phyloP scores from a whole-genome alignment of 2,113 vertebrate species.

The Coptodon rendalli region DNA sequence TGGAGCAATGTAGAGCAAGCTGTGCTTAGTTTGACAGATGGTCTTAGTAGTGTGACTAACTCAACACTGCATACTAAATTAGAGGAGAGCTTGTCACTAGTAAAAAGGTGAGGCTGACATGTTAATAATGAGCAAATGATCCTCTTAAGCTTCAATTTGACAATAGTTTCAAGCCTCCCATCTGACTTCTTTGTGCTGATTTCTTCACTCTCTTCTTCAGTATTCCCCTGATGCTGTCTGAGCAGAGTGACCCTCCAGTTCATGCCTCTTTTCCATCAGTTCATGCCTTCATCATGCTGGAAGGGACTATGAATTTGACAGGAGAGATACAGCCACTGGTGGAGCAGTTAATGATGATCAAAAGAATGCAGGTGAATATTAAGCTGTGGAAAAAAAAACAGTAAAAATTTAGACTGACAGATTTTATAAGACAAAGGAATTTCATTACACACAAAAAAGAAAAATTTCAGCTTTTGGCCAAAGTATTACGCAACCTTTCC shows the following conservation, averaged over 20 bases:
- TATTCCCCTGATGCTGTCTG: constrained; percentile 84
- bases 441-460: not conserved
- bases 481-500: not conserved
- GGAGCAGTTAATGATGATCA: constrained; percentile 97
- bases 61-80: constrained; percentile 76
- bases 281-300: constrained; percentile 90
- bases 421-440: not conserved
- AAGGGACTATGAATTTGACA: constrained; percentile 97
- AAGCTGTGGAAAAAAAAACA: not conserved
- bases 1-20: constrained; percentile 88
- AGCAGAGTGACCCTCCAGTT: constrained; percentile 76
- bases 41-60: constrained; percentile 73
- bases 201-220: constrained; percentile 52
- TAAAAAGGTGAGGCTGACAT: constrained; percentile 79
- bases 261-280: constrained; percentile 88
- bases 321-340: constrained; percentile 90
- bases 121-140: not conserved
- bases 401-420: not conserved
- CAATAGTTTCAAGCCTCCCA: not conserved
- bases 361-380: constrained; percentile 92
- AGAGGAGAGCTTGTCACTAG: constrained; percentile 80
- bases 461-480: not conserved
- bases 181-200: not conserved
- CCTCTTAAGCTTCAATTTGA: not conserved
- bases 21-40: constrained; percentile 80